phyloP scores from a whole-genome alignment of 1,140 invertebrate species.

The Glossosoma conforme region DNA sequence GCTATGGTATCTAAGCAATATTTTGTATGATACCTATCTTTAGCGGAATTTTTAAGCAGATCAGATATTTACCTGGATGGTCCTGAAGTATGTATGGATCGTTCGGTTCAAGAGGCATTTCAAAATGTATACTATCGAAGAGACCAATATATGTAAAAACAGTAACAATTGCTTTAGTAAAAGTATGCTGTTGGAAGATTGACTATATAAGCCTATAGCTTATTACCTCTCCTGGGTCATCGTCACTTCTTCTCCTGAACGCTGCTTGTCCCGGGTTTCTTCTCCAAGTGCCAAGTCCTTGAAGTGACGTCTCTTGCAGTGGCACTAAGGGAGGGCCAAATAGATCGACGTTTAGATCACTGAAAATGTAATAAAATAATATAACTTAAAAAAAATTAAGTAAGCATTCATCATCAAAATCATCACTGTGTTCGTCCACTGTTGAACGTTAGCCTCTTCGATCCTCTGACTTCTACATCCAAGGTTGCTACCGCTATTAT shows the following conservation, averaged over 20 bases:
- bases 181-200: neutral
- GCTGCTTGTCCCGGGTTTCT: constrained; percentile 39
- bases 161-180: neutral
- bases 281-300: constrained; percentile 38
- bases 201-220: constrained; percentile 1
- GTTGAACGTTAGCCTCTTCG: neutral
- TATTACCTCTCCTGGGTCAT: constrained; percentile 41
- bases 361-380: neutral
- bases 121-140: neutral
- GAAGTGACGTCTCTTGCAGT: constrained; percentile 38
- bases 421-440: neutral
- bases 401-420: neutral
- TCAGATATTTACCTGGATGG: neutral
- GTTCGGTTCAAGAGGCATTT: neutral
- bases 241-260: constrained; percentile 44
- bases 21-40: no score
- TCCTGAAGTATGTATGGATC: neutral
- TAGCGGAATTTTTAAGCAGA: neutral
- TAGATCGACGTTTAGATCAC: neutral
- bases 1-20: no score
- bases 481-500: no score
- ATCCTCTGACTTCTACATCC: neutral
- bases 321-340: constrained; percentile 39
- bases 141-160: neutral
- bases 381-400: constrained; percentile 1